phyloP scores from a whole-genome alignment of 2,113 vertebrate genomes.

The Alligator mississippiensis region DNA sequence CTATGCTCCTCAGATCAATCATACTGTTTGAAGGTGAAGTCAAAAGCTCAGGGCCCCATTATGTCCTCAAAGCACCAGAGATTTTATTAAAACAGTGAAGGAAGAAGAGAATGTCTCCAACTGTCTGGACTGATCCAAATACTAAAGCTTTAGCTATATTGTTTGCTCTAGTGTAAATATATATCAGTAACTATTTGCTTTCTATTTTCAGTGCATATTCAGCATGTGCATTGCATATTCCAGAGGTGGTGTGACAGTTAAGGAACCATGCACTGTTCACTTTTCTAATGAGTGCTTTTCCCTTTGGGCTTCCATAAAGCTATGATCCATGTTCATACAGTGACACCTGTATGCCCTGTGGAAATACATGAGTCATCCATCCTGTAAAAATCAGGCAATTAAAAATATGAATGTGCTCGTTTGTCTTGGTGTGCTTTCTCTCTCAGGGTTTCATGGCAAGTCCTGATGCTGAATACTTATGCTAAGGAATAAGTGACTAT shows the following conservation, averaged over 20 bases:
- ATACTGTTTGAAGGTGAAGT: not conserved
- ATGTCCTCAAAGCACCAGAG: not conserved
- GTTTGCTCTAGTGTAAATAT: slow-evolving; percentile 65
- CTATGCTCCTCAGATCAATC: not conserved
- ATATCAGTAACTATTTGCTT: slow-evolving; percentile 40
- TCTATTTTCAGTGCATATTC: slow-evolving; percentile 63
- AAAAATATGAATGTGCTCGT: not conserved
- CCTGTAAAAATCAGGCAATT: slow-evolving; percentile 54
- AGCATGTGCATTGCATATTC: slow-evolving; percentile 65
- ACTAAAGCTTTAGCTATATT: slow-evolving; percentile 58
- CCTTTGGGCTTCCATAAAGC: slow-evolving; percentile 30
- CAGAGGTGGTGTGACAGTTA: slow-evolving; percentile 50
- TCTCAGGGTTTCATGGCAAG: slow-evolving; percentile 17
- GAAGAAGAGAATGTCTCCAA: slow-evolving; percentile 29
- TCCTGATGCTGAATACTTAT: not conserved
- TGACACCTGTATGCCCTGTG: slow-evolving; percentile 51
- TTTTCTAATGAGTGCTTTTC: slow-evolving; percentile 67
- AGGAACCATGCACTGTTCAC: slow-evolving; percentile 50
- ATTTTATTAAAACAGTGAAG: slow-evolving; percentile 7
- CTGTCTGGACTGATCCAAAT: slow-evolving; percentile 52
- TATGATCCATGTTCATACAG: slow-evolving; percentile 50
- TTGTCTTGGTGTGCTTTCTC: slow-evolving; percentile 28
- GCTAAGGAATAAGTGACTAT: not conserved
- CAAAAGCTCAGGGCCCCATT: not conserved
- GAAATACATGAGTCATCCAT: slow-evolving; percentile 30